These are phyloP conservation scores for Euura lappo DNA, from an alignment of 1,140 invertebrate species.

Conservation along the genomic window DNA sequence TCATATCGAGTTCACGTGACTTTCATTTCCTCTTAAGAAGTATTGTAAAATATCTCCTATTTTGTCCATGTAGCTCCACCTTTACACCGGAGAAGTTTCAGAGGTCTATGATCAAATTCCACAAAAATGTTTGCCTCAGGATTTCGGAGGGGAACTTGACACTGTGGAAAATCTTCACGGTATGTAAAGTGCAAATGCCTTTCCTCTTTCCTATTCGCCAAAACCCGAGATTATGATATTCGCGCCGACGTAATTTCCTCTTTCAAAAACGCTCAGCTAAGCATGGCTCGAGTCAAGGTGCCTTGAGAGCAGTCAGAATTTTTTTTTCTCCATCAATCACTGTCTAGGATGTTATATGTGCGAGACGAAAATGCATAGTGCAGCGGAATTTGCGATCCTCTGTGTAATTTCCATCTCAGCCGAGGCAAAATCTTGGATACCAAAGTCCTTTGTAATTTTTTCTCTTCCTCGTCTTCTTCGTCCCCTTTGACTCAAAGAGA, in stretches of 20 bases:
- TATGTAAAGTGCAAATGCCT: constrained; percentile 27
- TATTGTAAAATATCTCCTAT: not conserved
- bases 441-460: not conserved
- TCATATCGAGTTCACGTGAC: no score
- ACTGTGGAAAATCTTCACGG: constrained; percentile 46
- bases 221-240: constrained; percentile 13
- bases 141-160: constrained; percentile 59
- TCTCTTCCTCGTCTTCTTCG: not conserved
- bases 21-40: no score
- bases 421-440: not conserved
- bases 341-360: not conserved
- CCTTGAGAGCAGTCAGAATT: not conserved
- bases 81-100: constrained; percentile 52
- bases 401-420: not conserved
- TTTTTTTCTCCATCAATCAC: not conserved
- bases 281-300: no score
- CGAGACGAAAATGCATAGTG: not conserved
- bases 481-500: no score
- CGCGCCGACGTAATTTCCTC: no score
- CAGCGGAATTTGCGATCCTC: not conserved
- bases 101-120: constrained; percentile 55
- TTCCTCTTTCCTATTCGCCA: not conserved
- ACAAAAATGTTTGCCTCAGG: constrained; percentile 55
- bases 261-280: no score
- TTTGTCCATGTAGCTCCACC: constrained; percentile 48